phyloP scores from a whole-genome alignment of 2,113 vertebrate genomes.

The Eurystomus gularis region DNA sequence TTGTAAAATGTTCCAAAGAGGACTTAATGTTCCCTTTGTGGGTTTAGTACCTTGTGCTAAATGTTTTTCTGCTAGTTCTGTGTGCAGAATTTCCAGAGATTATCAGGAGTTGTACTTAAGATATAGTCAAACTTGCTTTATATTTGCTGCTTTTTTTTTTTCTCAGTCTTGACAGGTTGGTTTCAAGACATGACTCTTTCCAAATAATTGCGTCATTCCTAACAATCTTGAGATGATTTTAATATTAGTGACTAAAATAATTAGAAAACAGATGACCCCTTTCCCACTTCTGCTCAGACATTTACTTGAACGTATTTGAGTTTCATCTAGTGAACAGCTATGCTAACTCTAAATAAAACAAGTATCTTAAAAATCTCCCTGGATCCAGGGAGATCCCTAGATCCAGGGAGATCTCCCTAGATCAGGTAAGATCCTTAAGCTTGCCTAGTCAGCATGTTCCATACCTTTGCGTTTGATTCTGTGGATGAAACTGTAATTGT shows the following conservation, averaged over 20 bases:
- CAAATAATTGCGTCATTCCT: not conserved
- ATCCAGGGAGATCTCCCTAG: no score
- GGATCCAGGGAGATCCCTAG: not conserved
- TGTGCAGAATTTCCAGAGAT: not conserved
- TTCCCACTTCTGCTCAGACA: not conserved
- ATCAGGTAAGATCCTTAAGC: not conserved
- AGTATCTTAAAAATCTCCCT: not conserved
- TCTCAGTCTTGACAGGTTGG: not conserved
- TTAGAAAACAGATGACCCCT: not conserved
- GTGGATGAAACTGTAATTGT: not conserved
- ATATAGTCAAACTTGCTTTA: not conserved
- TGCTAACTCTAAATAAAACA: not conserved
- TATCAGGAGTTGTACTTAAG: not conserved
- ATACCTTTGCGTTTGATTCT: not conserved
- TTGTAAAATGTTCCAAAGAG: not conserved
- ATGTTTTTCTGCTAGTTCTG: not conserved
- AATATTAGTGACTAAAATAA: not conserved
- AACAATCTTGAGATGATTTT: not conserved
- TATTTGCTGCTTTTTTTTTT: not conserved
- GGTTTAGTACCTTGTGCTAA: not conserved
- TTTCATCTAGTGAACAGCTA: not conserved
- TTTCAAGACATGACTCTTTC: not conserved
- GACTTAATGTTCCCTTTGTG: not conserved
- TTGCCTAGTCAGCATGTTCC: not conserved
- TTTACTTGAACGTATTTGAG: not conserved